Conservation (phyloP, 2,113 vertebrate genomes). For the Cavia aperea region DNA sequence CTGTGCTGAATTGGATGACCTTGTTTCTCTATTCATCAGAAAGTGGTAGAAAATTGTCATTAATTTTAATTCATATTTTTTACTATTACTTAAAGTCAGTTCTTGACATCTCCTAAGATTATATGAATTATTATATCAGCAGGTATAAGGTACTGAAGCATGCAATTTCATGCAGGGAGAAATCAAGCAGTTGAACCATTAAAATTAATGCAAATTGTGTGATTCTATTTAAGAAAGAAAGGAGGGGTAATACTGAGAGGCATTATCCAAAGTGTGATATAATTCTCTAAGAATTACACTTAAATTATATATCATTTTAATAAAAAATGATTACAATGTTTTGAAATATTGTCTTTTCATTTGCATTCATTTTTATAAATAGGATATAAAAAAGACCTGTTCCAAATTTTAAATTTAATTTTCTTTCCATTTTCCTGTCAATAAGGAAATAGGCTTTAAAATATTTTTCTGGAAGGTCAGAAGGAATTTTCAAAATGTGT, state of each 20-base stretch:
- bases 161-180: constrained; percentile 48
- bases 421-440: not conserved
- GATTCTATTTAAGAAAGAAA: constrained; percentile 52
- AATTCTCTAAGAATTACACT: not conserved
- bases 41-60: not conserved
- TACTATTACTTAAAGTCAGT: constrained; percentile 41
- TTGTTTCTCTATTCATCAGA: constrained; percentile 5
- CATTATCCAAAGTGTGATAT: fast-evolving
- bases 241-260: constrained; percentile 3
- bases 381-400: not conserved
- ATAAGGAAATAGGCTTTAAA: not conserved
- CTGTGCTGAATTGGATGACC: not conserved
- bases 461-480: not conserved
- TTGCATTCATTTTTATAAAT: not conserved
- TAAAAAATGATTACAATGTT: not conserved
- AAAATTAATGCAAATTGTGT: constrained; percentile 56
- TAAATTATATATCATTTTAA: constrained; percentile 24
- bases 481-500: not conserved
- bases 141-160: constrained; percentile 19
- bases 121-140: constrained; percentile 46
- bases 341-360: not conserved
- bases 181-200: constrained; percentile 49
- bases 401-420: not conserved
- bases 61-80: constrained; percentile 37
- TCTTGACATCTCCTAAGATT: constrained; percentile 51